These are phyloP conservation scores for Cuculus canorus DNA, from an alignment of 2,797 vertebrate species.

Conservation along the genomic window DNA sequence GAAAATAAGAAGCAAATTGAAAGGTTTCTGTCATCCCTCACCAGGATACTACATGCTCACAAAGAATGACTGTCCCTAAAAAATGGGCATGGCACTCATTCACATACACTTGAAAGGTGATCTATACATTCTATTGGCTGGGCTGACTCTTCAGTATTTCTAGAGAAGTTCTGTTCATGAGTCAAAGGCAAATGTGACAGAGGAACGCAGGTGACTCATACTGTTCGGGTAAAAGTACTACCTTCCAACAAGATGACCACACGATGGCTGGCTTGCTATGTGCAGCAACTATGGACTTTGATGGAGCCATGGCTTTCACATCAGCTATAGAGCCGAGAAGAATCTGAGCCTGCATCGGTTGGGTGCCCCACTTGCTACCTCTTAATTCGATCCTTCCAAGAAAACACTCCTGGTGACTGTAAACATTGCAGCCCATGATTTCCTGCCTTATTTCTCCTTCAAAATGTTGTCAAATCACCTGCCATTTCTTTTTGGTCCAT, in stretches of 20 bases:
- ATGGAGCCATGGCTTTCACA: not conserved
- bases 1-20: constrained; percentile 21
- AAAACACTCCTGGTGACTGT: not conserved
- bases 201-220: not conserved
- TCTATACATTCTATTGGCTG: not conserved
- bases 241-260: not conserved
- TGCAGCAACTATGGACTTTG: not conserved
- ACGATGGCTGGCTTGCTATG: not conserved
- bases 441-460: not conserved
- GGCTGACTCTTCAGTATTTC: not conserved
- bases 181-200: not conserved
- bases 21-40: not conserved
- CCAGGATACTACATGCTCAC: not conserved
- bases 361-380: not conserved
- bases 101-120: not conserved
- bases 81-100: not conserved
- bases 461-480: not conserved
- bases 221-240: not conserved
- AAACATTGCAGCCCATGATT: not conserved
- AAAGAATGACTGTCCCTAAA: not conserved
- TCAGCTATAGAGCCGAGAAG: not conserved
- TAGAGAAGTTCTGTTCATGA: not conserved
- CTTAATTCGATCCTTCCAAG: not conserved
- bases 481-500: not conserved
- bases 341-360: not conserved